phyloP scores from a whole-genome alignment of 1,140 invertebrate genomes.

The Cyphomyrmex costatus region DNA sequence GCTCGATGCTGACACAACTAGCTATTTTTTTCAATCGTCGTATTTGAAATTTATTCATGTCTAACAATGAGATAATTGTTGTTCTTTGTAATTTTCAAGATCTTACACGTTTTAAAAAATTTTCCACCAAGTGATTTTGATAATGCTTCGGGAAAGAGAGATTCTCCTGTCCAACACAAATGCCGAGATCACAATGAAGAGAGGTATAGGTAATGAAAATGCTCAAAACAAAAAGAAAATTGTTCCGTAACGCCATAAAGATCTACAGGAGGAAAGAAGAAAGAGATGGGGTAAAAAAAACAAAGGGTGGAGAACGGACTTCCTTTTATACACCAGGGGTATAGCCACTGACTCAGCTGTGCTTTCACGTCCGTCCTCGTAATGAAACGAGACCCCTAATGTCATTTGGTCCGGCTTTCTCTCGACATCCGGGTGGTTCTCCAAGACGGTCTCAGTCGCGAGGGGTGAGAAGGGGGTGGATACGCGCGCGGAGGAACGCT shows the following conservation, averaged over 20 bases:
- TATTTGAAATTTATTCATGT: not conserved
- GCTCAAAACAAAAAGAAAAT: slow-evolving; percentile 57
- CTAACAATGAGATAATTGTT: not conserved
- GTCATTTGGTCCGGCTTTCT: slow-evolving; percentile 74
- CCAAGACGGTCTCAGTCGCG: slow-evolving; percentile 56
- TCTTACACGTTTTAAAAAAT: not conserved
- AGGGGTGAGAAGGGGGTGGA: slow-evolving; percentile 6
- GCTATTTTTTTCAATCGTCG: not conserved
- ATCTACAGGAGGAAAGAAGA: slow-evolving; percentile 2
- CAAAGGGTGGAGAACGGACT: slow-evolving; percentile 60
- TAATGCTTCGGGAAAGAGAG: slow-evolving; percentile 9
- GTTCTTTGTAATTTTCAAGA: not conserved
- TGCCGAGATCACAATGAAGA: slow-evolving; percentile 10
- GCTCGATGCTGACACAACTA: not conserved
- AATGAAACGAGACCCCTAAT: slow-evolving; percentile 76
- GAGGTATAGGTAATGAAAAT: slow-evolving; percentile 39
- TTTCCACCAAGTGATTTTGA: not conserved
- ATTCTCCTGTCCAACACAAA: not conserved
- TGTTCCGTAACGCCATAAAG: slow-evolving; percentile 54
- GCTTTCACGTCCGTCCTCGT: slow-evolving; percentile 73
- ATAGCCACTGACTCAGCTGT: slow-evolving; percentile 77
- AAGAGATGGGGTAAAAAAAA: not conserved
- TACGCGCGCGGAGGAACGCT: slow-evolving; percentile 25
- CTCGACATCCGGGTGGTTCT: slow-evolving; percentile 60
- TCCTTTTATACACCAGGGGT: slow-evolving; percentile 68